Evolutionary conservation across 2,797 vertebrate species (phyloP).

Genomic region (Alosa sapidissima): DNA sequence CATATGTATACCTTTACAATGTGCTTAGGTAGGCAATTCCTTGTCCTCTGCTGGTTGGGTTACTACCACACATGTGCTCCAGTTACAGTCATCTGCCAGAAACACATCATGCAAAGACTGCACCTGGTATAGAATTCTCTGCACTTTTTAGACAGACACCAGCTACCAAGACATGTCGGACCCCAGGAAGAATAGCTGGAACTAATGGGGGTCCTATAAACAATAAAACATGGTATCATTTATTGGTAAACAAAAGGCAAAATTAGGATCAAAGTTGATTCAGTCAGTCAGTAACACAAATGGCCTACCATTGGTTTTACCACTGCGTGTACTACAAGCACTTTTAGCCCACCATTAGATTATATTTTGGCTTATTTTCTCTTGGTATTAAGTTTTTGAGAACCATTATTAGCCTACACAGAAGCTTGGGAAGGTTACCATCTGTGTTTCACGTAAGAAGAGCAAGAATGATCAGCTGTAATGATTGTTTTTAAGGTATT

Average conservation of each 20-base stretch:
- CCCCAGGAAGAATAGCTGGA: too few relatives aligned
- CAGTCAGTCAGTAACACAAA: not conserved
- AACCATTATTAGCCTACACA: not conserved
- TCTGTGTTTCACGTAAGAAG: not conserved
- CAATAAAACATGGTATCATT: not conserved
- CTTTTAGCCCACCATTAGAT: not conserved
- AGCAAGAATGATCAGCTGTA: not conserved
- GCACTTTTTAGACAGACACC: conserved; percentile 6
- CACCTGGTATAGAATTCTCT: not conserved
- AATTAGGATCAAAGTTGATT: not conserved
- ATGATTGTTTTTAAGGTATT: not conserved
- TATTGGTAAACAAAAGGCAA: not conserved
- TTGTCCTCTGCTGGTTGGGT: conserved; percentile 39
- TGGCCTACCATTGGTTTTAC: not conserved
- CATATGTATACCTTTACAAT: conserved; percentile 31
- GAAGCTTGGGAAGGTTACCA: not conserved
- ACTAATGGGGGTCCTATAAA: too few relatives aligned
- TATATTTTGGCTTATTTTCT: not conserved
- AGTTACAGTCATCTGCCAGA: conserved; percentile 37
- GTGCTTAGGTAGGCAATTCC: conserved; percentile 37
- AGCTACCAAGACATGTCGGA: not conserved
- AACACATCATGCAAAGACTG: not conserved
- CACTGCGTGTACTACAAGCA: not conserved
- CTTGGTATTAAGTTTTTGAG: not conserved
- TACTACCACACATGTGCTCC: conserved; percentile 35